These are phyloP conservation scores for Zygaena filipendulae DNA, from an alignment of 2,888 invertebrate species.

Conservation along the genomic window DNA sequence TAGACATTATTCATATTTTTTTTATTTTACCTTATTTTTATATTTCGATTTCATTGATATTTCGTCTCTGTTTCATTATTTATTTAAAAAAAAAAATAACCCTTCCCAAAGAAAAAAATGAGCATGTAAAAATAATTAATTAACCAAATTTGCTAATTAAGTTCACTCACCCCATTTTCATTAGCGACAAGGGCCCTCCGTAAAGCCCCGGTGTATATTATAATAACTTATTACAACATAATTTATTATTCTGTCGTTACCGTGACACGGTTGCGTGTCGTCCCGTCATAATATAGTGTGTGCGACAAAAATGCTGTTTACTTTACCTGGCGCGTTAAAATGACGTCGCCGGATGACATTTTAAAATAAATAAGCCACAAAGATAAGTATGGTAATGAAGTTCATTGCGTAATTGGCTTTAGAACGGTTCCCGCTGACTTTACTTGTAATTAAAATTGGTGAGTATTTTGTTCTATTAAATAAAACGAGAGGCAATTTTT, in stretches of 20 bases:
- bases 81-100: conserved; percentile 12
- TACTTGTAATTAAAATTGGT: too few species aligned
- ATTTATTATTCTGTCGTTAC: conserved; percentile 68
- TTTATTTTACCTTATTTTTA: too few species aligned
- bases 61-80: too few species aligned
- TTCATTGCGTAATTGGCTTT: conserved; percentile 34
- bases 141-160: conserved; percentile 54
- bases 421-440: conserved; percentile 42
- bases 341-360: conserved; percentile 34
- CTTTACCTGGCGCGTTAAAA: conserved; percentile 39
- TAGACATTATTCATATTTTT: too few species aligned
- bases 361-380: conserved; percentile 28
- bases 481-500: too few species aligned
- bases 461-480: too few species aligned
- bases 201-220: conserved; percentile 50
- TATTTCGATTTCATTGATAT: too few species aligned
- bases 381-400: conserved; percentile 47
- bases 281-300: conserved; percentile 56
- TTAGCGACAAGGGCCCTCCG: conserved; percentile 31
- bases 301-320: conserved; percentile 67
- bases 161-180: conserved; percentile 37
- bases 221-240: conserved; percentile 65
- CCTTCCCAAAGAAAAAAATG: conserved; percentile 10
- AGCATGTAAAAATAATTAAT: conserved; percentile 26
- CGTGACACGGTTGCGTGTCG: conserved; percentile 55